Conservation (phyloP, 2,113 vertebrate species). For the Fulica atra region DNA sequence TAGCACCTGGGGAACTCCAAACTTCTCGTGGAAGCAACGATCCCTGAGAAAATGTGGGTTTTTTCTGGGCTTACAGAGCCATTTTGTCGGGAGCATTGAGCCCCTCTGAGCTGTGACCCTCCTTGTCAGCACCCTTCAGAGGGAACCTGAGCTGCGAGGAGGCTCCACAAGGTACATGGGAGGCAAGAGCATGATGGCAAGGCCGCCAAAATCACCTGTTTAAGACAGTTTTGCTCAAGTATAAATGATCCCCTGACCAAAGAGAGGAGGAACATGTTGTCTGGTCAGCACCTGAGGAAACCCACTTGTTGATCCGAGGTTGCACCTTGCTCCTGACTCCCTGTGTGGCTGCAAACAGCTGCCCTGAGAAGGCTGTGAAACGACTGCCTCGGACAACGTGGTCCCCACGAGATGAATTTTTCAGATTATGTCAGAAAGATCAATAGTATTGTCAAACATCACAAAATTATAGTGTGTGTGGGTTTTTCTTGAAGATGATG, state of each 20-base stretch:
- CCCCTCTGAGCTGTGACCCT: neutral
- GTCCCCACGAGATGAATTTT: neutral
- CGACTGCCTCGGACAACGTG: accelerated
- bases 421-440: neutral
- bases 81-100: neutral
- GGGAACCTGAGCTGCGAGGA: accelerated
- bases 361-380: neutral
- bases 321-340: accelerated
- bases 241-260: neutral
- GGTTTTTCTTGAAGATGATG: neutral
- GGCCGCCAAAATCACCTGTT: accelerated
- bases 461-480: accelerated
- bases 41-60: neutral
- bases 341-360: neutral
- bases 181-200: accelerated
- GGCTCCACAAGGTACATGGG: accelerated
- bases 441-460: neutral
- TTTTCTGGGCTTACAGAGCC: neutral
- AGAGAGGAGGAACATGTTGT: accelerated
- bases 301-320: accelerated
- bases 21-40: neutral
- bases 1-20: accelerated
- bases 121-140: too few relatives aligned
- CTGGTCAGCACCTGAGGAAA: neutral
- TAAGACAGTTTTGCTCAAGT: neutral